A percentile compares a stretch with the other conserved stretches of the same genome.
phyloP scores from a whole-genome alignment of 2,797 vertebrate genomes.

The Ptychobarbus kaznakovi region DNA sequence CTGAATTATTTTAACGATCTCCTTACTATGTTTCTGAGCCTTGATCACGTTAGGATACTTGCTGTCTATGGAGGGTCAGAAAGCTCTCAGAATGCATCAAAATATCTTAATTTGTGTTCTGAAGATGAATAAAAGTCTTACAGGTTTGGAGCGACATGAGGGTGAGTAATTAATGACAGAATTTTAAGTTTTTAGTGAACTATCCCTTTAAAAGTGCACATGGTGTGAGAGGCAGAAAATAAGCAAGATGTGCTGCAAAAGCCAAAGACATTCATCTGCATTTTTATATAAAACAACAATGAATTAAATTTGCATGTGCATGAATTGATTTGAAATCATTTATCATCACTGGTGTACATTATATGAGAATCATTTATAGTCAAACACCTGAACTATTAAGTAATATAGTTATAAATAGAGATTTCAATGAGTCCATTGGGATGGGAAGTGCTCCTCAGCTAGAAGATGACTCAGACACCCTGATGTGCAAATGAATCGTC shows the following conservation, averaged over 20 bases:
- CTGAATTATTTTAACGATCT: no score
- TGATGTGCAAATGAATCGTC: not conserved
- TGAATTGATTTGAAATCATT: not conserved
- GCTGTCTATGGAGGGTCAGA: no score
- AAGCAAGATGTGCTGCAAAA: not conserved
- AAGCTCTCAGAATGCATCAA: no score
- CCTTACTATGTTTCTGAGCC: no score
- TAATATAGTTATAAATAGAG: constrained; percentile 14
- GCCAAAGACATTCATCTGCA: not conserved
- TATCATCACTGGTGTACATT: not conserved
- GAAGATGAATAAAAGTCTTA: no score
- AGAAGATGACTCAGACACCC: constrained; percentile 39
- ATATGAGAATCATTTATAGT: not conserved
- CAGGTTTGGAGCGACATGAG: not conserved
- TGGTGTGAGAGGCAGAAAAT: not conserved
- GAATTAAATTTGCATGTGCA: not conserved
- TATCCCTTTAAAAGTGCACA: not conserved
- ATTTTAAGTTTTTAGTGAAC: not conserved
- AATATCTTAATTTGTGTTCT: no score
- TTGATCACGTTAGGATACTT: no score
- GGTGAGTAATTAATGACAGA: not conserved
- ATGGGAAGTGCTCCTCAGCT: not conserved
- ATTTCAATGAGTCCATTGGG: constrained; percentile 3
- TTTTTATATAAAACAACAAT: not conserved
- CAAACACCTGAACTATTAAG: not conserved